Evolutionary conservation across 2,888 invertebrate species (phyloP).

Genomic region (Dyspetes luteomarginatus): DNA sequence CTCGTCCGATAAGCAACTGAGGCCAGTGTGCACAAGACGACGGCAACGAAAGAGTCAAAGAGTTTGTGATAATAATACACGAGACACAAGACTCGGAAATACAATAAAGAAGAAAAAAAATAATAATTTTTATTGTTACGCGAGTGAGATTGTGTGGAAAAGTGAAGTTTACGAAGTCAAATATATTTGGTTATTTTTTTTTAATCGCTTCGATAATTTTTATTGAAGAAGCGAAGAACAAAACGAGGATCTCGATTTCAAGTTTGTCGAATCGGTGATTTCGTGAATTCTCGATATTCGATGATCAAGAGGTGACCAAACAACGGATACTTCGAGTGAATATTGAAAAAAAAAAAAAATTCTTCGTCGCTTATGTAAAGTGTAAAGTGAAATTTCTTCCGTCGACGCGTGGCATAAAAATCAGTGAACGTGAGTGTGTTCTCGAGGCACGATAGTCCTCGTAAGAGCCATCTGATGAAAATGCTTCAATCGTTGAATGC

Average conservation of each 20-base stretch:
- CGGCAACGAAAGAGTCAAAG: conserved; percentile 5
- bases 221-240: neutral
- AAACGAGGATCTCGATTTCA: conserved; percentile 12
- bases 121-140: neutral
- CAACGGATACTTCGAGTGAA: no score
- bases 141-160: conserved; percentile 20
- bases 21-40: conserved; percentile 21
- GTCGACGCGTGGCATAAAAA: conserved; percentile 48
- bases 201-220: neutral
- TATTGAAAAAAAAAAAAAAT: neutral
- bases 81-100: conserved; percentile 11
- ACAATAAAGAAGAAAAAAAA: neutral
- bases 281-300: no score
- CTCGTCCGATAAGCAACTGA: conserved; percentile 41
- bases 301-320: no score
- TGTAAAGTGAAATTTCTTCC: conserved; percentile 34
- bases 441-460: conserved; percentile 71
- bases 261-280: no score
- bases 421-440: conserved; percentile 66
- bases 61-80: conserved; percentile 26
- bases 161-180: conserved; percentile 40
- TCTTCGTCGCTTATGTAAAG: conserved; percentile 68
- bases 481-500: conserved; percentile 95
- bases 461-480: conserved; percentile 81
- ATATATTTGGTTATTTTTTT: neutral